Conservation (phyloP, 2,888 invertebrate species). For the Epinotia bilunana region DNA sequence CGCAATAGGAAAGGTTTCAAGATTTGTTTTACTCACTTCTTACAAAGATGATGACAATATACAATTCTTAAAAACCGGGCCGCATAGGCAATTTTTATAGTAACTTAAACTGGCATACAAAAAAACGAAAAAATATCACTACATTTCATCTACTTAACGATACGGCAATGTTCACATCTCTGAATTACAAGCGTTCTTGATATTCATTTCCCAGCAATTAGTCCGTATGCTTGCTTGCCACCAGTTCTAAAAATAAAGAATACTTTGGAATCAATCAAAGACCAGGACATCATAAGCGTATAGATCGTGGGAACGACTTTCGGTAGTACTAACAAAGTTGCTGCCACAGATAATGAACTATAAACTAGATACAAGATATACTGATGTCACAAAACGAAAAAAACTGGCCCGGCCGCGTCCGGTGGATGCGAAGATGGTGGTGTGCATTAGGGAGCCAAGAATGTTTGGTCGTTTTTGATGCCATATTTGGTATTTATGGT, state of each 20-base stretch:
- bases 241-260: not conserved
- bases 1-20: no score
- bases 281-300: not conserved
- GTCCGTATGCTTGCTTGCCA: not conserved
- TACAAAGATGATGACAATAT: no score
- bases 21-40: no score
- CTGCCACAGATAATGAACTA: conserved; percentile 39
- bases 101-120: no score
- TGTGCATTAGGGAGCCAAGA: conserved; percentile 19
- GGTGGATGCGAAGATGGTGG: conserved; percentile 24
- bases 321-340: conserved; percentile 36
- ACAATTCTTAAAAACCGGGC: no score
- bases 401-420: conserved; percentile 44
- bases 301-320: conserved; percentile 40
- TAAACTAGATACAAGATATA: conserved; percentile 45
- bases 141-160: no score
- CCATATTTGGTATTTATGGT: not conserved
- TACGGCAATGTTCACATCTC: no score
- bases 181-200: no score
- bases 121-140: no score
- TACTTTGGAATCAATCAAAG: not conserved
- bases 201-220: no score
- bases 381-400: conserved; percentile 45
- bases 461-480: conserved; percentile 8
- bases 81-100: no score